Conservation (phyloP, 2,888 invertebrate species). For the Tenodera sinensis region DNA sequence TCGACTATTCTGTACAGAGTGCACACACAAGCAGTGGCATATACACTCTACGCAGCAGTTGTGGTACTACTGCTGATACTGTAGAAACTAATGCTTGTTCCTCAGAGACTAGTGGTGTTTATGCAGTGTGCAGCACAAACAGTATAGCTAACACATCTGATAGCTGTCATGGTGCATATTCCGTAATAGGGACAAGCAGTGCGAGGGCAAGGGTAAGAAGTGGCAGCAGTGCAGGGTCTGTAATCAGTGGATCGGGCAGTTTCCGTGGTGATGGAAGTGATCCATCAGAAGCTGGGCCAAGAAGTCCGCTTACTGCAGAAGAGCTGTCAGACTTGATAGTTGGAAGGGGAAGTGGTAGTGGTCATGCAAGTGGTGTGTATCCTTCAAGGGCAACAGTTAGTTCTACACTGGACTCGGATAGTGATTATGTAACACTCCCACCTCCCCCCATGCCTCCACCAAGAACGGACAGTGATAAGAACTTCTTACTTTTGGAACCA, state of each 20-base stretch:
- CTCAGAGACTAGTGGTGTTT: conserved; percentile 82
- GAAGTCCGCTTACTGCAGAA: conserved; percentile 69
- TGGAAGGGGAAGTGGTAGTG: conserved; percentile 44
- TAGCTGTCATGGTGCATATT: conserved; percentile 21
- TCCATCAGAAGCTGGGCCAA: conserved; percentile 73
- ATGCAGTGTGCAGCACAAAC: conserved; percentile 61
- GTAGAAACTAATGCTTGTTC: conserved; percentile 51
- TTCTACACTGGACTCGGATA: conserved; percentile 81
- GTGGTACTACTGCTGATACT: conserved; percentile 23
- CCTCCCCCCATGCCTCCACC: conserved; percentile 29
- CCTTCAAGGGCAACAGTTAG: conserved; percentile 76
- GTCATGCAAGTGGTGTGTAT: conserved; percentile 58
- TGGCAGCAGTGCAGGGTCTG: conserved; percentile 56
- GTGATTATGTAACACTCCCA: conserved; percentile 77
- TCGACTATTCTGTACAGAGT: conserved; percentile 52
- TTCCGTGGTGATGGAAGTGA: conserved; percentile 88
- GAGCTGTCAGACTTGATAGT: conserved; percentile 81
- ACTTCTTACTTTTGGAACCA: conserved; percentile 48
- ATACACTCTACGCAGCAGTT: conserved; percentile 29
- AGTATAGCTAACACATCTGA: conserved; percentile 21
- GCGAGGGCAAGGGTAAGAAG: conserved; percentile 61
- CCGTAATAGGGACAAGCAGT: conserved; percentile 9
- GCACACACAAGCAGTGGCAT: conserved; percentile 35
- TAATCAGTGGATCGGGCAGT: conserved; percentile 72
- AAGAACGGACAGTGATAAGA: conserved; percentile 45